Base-by-base conservation (phyloP, 1,140 invertebrate genomes). In the Drosophila ficusphila region DNA sequence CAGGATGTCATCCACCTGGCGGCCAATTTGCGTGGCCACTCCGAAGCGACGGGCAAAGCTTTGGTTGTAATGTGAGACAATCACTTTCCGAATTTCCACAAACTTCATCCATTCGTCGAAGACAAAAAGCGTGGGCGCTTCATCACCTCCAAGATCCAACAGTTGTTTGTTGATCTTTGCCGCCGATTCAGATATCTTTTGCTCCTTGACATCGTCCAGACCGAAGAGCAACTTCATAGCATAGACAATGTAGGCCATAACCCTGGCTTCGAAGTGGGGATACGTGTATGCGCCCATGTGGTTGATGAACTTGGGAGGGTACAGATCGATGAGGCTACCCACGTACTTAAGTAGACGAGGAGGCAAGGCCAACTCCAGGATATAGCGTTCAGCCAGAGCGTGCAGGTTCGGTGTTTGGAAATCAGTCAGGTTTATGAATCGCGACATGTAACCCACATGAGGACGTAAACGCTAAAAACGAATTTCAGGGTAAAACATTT, bases 201-300 rank as follows among this genome's bases (percentile, higher is more conserved):
- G 90, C 89, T 95, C 95, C 1, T 94, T 94, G 7, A 92, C 74
- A 38, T 93, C 95, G 90, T 95, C 95, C 2, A 95, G 75, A 2
- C 93, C 93, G 76, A 94, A 94, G 3, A 95, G 71, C 2, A 94
- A 76, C 92, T 95, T 95, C 27, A 95, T 57, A 1, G 92, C 79
- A 34, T 95, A 92, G n/a, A 95, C 79, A 44, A 95, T 94, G 58
- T 93, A 93, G 48, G 93, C 92, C 90, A 95, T 93, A 1, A 93
- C 93, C 52, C 94, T 92, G 1, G 92, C 93, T 91, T 95, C 95
- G 72, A 93, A 95, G 62, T 93, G 94, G 1, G 94, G 94, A 68
- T 90, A 83, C 0, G 12, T 0, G 1, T 8, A 1, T 16, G 75
- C n/a, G 3, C 18, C 9, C 74, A 42, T 25, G 88, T 90, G 4